Base-by-base conservation (phyloP, 1,140 invertebrate genomes). In the Homalodisca vitripennis region DNA sequence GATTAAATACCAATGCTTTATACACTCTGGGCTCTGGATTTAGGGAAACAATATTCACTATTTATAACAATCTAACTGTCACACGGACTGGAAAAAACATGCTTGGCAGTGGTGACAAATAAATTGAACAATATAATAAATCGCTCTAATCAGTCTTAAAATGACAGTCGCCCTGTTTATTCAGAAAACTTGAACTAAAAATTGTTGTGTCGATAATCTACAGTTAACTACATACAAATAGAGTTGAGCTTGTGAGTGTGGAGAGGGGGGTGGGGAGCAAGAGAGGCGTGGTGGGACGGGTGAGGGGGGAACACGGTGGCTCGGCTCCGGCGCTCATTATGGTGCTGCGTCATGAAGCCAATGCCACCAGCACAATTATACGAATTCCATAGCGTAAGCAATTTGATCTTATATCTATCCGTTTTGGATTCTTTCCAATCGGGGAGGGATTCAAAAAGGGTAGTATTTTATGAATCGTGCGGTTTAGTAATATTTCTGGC, bases 351-450 rank as follows among this genome's bases (percentile, higher is more conserved):
- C 55, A 60, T 60, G 26, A 60, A 30, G 22, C 55, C 14, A 60
- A 60, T 60, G 55, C 55, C 55, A 60, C 29, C 55, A 30, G 55
- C 55, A 60, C 55, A 60, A 60, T 60, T 60, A 60, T 60, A 41
- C 14, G 63, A 46, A 66, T 66, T 66, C 63, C 63, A 47, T 66
- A 66, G 34, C 63, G 63, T 66, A 66, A 66, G 41, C 63, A 66
- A 60, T 60, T 60, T 60, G 55, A 60, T 60, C 55, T 60, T 60
- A 27, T 60, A 60, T 60, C 55, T 60, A 60, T 60, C 55, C 24
- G 27, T 60, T 60, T 30, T 60, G 55, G 55, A 27, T 60, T 60
- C 55, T 30, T 30, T 60, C 32, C 63, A 47, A 46, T 27, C 63
- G 32, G 63, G 63, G 32, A 66, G 29, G 62, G 63, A 46, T 60